Evolutionary conservation across 2,888 invertebrate species (phyloP), one percentile per base, ranked within the genome.

Genomic region (Deroplatys truncata): DNA sequence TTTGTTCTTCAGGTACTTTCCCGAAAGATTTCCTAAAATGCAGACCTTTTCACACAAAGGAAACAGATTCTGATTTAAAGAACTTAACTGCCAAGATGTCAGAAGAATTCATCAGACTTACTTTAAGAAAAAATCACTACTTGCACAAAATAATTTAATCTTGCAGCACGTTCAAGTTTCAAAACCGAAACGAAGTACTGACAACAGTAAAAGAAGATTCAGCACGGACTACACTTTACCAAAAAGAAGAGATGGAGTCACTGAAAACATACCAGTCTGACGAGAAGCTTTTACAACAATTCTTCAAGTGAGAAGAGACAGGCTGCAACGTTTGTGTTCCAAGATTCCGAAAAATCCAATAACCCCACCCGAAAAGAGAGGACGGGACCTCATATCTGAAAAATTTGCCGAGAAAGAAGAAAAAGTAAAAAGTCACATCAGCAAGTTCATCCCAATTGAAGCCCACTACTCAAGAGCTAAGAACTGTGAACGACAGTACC

Each of bases 381-480:
- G 87, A n/a, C n/a, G n/a, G 31, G 87, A 87, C 87, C 28, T n/a
- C 72, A 87, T 20, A 87, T 72, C 72, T 29, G 72, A 28, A 87
- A 87, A n/a, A n/a, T n/a, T n/a, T n/a, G n/a, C n/a, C n/a, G n/a
- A n/a, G n/a, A n/a, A n/a, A n/a, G n/a, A n/a, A n/a, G n/a, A 87
- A 28, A 87, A n/a, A 87, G 87, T 87, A 87, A 87, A 87, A 29
- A 72, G 87, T 13, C 87, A 72, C 87, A 87, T 72, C n/a, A 82
- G 72, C 31, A 87, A 87, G 15, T 87, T 87, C 87, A 87, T 87
- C 72, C 72, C n/a, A n/a, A n/a, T n/a, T n/a, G n/a, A n/a, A n/a
- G n/a, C n/a, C n/a, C 87, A 87, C 82, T 87, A 87, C 87, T 87
- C 82, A 87, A 87, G 87, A 87, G 87, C 72, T 16, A n/a, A n/a